Evolutionary conservation across 2,888 invertebrate genomes (phyloP).

Genomic region (Creontiades dilutus): DNA sequence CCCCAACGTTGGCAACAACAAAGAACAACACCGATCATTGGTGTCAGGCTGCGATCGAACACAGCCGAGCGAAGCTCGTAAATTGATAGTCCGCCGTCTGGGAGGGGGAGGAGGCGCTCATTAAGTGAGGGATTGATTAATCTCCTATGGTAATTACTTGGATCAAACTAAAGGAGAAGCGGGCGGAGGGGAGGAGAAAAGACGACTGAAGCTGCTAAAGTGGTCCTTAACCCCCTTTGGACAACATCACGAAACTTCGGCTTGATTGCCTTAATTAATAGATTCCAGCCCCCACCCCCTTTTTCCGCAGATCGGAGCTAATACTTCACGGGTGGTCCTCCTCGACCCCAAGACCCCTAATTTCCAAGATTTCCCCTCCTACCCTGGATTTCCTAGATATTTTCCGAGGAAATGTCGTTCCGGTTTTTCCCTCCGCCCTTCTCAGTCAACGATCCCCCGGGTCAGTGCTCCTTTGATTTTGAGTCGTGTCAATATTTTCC

Average conservation of each 20-base stretch:
- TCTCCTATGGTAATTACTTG: slow-evolving; percentile 51
- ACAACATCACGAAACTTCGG: slow-evolving; percentile 47
- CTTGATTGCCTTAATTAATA: slow-evolving; percentile 53
- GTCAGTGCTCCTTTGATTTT: neutral
- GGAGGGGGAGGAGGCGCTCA: neutral
- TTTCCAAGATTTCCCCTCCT: slow-evolving; percentile 16
- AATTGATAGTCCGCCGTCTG: slow-evolving; percentile 21
- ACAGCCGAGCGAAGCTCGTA: neutral
- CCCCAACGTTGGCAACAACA: neutral
- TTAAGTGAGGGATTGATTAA: slow-evolving; percentile 48
- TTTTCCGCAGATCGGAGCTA: neutral
- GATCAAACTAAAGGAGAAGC: slow-evolving; percentile 8
- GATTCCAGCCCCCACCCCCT: neutral
- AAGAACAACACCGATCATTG: neutral
- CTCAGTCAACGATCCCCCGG: neutral
- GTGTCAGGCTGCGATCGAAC: neutral
- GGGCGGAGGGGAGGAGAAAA: slow-evolving; percentile 20
- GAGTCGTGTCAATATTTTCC: slow-evolving; percentile 13
- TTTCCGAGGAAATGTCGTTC: neutral
- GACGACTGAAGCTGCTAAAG: slow-evolving; percentile 21
- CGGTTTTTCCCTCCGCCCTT: neutral
- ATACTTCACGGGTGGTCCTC: neutral
- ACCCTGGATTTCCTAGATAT: neutral
- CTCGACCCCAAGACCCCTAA: neutral
- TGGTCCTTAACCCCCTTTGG: slow-evolving; percentile 37